Percentiles rank a stretch among this genome's conserved stretches.
phyloP scores from a whole-genome alignment of 1,140 invertebrate genomes.

The Cydia amplana region DNA sequence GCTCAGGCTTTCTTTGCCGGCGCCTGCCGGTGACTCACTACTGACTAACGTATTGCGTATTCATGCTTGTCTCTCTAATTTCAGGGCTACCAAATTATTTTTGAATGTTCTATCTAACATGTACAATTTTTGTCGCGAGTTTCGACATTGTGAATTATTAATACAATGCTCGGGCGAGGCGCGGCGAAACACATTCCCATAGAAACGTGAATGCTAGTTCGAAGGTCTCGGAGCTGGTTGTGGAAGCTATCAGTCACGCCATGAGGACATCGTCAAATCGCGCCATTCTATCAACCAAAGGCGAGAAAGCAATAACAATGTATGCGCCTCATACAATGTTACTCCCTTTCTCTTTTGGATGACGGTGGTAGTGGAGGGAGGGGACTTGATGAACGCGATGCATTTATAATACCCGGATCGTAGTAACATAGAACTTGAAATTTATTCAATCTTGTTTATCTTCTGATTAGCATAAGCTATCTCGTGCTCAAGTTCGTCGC shows the following conservation, averaged over 20 bases:
- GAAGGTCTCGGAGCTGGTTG: conserved; percentile 64
- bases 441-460: conserved; percentile 30
- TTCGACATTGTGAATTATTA: conserved; percentile 7
- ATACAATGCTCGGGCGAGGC: conserved; percentile 30
- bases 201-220: conserved; percentile 50
- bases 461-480: conserved; percentile 30
- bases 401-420: conserved; percentile 32
- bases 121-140: background rate
- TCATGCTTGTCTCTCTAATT: background rate
- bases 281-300: conserved; percentile 38
- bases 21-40: conserved; percentile 51
- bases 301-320: conserved; percentile 31
- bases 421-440: conserved; percentile 32
- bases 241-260: conserved; percentile 51
- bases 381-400: conserved; percentile 21
- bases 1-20: conserved; percentile 54
- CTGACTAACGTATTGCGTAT: conserved; percentile 41
- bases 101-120: background rate
- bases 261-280: conserved; percentile 50
- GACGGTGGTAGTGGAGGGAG: background rate
- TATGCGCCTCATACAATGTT: background rate
- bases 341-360: conserved; percentile 7
- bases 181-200: conserved; percentile 51
- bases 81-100: conserved; percentile 1
- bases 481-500: conserved; percentile 28